These are phyloP conservation scores for Coleophora deauratella DNA, from an alignment of 2,888 invertebrate species.

Conservation along the genomic window DNA sequence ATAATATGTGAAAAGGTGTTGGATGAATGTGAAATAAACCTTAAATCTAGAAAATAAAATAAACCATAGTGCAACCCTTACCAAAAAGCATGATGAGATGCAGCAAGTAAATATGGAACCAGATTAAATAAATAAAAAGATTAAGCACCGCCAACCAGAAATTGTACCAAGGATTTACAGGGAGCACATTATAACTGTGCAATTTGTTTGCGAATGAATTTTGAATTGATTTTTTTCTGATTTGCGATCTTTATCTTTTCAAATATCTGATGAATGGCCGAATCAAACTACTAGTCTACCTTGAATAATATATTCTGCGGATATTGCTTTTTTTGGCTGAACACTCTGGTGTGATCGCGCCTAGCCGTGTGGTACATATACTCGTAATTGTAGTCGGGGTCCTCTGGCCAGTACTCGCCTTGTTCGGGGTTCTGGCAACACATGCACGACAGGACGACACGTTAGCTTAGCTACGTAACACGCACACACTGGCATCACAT, in stretches of 20 bases:
- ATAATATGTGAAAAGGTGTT: too few species aligned
- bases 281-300: slow-evolving; percentile 36
- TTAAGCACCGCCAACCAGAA: too few species aligned
- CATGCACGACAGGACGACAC: slow-evolving; percentile 45
- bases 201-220: too few species aligned
- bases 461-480: slow-evolving; percentile 39
- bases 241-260: neutral
- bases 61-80: neutral
- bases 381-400: slow-evolving; percentile 65
- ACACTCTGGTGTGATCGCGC: slow-evolving; percentile 60
- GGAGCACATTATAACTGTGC: too few species aligned
- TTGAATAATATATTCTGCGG: slow-evolving; percentile 69
- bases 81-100: neutral
- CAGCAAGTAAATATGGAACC: too few species aligned
- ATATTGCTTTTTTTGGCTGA: slow-evolving; percentile 69
- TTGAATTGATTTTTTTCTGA: too few species aligned
- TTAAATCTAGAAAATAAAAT: too few species aligned
- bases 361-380: slow-evolving; percentile 71
- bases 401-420: slow-evolving; percentile 61
- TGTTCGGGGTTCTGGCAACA: slow-evolving; percentile 51
- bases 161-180: too few species aligned
- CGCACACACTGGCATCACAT: slow-evolving; percentile 37
- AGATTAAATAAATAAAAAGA: too few species aligned
- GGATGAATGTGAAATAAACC: too few species aligned
- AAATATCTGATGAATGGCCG: neutral